Conservation (phyloP, 92 coral and sea anemone species). For the Phenganax stokvisi region DNA sequence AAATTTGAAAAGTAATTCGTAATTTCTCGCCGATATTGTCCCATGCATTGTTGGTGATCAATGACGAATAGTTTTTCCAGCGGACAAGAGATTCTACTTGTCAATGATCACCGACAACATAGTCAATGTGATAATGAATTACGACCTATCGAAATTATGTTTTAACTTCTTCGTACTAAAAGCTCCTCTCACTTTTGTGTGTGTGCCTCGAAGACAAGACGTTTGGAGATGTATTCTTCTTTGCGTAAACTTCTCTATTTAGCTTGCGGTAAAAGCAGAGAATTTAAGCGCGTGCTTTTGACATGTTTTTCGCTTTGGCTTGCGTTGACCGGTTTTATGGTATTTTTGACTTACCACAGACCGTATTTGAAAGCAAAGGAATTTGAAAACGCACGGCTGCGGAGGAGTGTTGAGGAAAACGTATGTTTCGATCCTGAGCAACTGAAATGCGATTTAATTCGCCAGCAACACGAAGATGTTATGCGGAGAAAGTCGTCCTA, state of each 20-base stretch:
- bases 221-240: too few relatives aligned
- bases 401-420: not conserved
- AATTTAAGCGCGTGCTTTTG: not conserved
- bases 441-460: not conserved
- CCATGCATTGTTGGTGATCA: too few relatives aligned
- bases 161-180: too few relatives aligned
- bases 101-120: too few relatives aligned
- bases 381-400: not conserved
- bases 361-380: not conserved
- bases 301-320: conserved; percentile 5
- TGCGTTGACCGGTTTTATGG: not conserved
- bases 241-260: not conserved
- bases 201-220: too few relatives aligned
- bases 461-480: not conserved
- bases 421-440: not conserved
- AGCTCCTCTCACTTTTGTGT: too few relatives aligned
- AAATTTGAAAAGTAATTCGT: too few relatives aligned
- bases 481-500: not conserved
- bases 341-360: conserved; percentile 1
- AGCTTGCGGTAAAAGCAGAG: not conserved
- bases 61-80: too few relatives aligned
- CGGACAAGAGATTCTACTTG: too few relatives aligned
- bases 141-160: too few relatives aligned
- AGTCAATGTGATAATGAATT: too few relatives aligned
- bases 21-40: too few relatives aligned